Conservation (phyloP, 1,140 invertebrate species). For the Macrobrachium nipponense region DNA sequence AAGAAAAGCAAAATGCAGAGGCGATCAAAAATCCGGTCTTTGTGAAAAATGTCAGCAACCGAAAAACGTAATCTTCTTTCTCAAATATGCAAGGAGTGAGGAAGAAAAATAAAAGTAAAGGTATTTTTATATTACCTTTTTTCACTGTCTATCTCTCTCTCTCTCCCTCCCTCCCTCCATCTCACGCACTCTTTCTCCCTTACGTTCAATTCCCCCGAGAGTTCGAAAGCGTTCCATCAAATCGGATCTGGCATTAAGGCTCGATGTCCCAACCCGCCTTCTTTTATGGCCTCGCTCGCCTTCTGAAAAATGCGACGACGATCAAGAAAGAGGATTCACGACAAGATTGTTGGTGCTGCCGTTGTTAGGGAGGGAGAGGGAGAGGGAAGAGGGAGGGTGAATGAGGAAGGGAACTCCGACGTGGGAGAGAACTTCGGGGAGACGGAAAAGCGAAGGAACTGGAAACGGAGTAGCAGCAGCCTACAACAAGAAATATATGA, state of each 20-base stretch:
- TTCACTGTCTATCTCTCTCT: constrained; percentile 7
- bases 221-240: constrained; percentile 45
- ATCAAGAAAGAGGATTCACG: constrained; percentile 47
- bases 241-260: constrained; percentile 30
- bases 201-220: neutral
- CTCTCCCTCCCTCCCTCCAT: constrained; percentile 5
- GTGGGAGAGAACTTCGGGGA: too few species aligned
- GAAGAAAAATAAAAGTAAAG: too few species aligned
- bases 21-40: too few species aligned
- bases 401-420: too few species aligned
- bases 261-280: neutral
- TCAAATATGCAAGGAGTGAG: neutral
- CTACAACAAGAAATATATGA: neutral
- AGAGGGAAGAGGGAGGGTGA: constrained; percentile 5
- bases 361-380: constrained; percentile 13
- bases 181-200: neutral
- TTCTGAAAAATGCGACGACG: constrained; percentile 41
- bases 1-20: too few species aligned
- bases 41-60: too few species aligned
- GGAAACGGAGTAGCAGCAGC: neutral
- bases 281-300: constrained; percentile 16
- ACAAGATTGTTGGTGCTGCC: too few species aligned
- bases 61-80: neutral
- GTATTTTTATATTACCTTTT: neutral
- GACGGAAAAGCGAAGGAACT: neutral